These are phyloP conservation scores for Ceratosolen solmsi DNA, from an alignment of 1,140 invertebrate genomes.

Conservation along the genomic window DNA sequence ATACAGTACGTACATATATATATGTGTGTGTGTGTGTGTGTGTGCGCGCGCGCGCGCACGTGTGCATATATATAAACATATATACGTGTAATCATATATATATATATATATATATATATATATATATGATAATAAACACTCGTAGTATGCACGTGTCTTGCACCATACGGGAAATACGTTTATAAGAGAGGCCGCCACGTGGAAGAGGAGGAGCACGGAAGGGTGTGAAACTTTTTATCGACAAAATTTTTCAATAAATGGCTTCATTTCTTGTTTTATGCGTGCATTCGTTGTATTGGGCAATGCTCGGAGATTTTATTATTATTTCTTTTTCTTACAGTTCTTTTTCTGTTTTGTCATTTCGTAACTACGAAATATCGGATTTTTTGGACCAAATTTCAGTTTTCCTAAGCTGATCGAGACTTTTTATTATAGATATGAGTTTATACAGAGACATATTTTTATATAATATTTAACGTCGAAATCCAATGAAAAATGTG, in stretches of 20 bases:
- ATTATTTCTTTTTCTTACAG: background rate
- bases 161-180: background rate
- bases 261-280: slow-evolving; percentile 39
- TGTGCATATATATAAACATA: background rate
- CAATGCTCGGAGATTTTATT: slow-evolving; percentile 10
- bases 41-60: background rate
- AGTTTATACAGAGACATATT: too few species aligned
- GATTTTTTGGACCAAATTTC: background rate
- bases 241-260: slow-evolving; percentile 44
- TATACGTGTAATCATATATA: background rate
- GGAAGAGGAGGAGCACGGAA: background rate
- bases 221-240: slow-evolving; percentile 43
- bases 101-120: too few species aligned
- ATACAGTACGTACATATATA: background rate
- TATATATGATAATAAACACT: too few species aligned
- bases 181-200: slow-evolving; percentile 3
- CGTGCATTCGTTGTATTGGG: background rate
- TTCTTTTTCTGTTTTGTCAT: background rate
- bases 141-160: background rate
- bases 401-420: background rate
- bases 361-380: slow-evolving; percentile 14
- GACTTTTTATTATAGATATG: background rate
- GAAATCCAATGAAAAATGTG: background rate
- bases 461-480: background rate
- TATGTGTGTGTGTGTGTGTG: background rate